Evolutionary conservation across 1,140 invertebrate species (phyloP).

Genomic region (Drosophila pseudoobscura): DNA sequence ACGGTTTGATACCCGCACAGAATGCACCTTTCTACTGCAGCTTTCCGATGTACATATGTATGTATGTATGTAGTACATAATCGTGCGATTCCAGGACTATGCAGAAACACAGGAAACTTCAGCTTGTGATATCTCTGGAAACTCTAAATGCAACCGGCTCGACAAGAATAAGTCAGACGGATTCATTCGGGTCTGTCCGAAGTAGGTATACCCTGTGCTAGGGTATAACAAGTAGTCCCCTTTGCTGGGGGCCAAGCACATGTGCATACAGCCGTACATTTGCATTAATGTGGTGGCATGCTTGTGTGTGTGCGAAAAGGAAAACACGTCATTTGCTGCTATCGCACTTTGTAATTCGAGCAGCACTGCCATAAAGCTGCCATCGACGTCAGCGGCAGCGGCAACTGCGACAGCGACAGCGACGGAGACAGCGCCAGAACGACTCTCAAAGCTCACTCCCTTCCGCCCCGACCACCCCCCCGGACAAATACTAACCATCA

Average conservation of each 20-base stretch:
- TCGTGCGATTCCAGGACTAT: too few species aligned
- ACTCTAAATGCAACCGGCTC: too few species aligned
- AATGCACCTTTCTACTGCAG: too few species aligned
- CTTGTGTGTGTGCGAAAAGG: constrained; percentile 14
- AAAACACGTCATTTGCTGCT: constrained; percentile 73
- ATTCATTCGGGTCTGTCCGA: too few species aligned
- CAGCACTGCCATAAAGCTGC: constrained; percentile 18
- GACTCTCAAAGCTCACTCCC: constrained; percentile 39
- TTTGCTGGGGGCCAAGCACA: constrained; percentile 62
- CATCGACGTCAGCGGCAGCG: not conserved
- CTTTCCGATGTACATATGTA: too few species aligned
- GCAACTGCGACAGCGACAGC: constrained; percentile 8
- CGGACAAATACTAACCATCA: constrained; percentile 31
- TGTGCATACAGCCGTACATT: constrained; percentile 15
- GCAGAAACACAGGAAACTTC: too few species aligned
- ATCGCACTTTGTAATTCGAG: constrained; percentile 67
- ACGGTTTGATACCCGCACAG: too few species aligned
- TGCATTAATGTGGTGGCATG: not conserved
- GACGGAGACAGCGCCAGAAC: constrained; percentile 19
- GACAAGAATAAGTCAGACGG: too few species aligned
- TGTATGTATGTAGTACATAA: too few species aligned
- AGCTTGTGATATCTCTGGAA: too few species aligned
- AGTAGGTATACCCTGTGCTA: too few species aligned
- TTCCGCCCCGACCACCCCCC: constrained; percentile 62
- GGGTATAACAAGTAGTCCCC: constrained; percentile 36